Conservation (phyloP, 1,140 invertebrate species). For the Globodera rostochiensis region DNA sequence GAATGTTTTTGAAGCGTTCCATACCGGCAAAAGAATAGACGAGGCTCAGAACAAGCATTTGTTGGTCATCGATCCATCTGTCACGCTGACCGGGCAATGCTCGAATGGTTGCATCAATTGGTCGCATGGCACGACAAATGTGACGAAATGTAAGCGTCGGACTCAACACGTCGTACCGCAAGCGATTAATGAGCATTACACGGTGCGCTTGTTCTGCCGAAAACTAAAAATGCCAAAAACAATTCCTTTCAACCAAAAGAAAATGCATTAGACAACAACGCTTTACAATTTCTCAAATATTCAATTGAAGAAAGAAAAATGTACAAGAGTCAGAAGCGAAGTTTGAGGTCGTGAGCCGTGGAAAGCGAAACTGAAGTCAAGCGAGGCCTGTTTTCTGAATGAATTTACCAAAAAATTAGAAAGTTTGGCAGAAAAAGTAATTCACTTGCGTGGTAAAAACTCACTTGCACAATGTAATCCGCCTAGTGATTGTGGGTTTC, state of each 20-base stretch:
- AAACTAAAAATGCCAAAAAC: constrained; percentile 37
- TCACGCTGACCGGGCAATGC: constrained; percentile 42
- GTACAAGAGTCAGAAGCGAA: constrained; percentile 5
- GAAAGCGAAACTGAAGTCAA: constrained; percentile 45
- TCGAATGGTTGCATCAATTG: constrained; percentile 43
- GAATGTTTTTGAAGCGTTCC: constrained; percentile 77
- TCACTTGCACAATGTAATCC: no score
- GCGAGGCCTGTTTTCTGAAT: no score
- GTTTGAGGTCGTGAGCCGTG: constrained; percentile 35
- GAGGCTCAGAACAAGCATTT: constrained; percentile 44
- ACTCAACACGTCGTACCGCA: constrained; percentile 44
- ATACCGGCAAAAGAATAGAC: constrained; percentile 67
- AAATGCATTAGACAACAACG: constrained; percentile 7
- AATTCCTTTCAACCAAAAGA: not conserved
- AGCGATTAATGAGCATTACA: constrained; percentile 26
- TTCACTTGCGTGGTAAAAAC: no score
- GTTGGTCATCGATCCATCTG: constrained; percentile 39
- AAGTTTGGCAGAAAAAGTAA: no score
- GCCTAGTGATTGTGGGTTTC: no score
- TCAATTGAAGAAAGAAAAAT: no score
- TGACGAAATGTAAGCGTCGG: constrained; percentile 41
- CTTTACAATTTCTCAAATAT: no score
- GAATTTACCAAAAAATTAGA: no score
- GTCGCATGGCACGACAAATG: constrained; percentile 27
- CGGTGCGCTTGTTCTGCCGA: constrained; percentile 29